Evolutionary conservation across 2,888 invertebrate genomes (phyloP), one percentile per base, ranked within the genome.

Genomic region (Monopis laevigella): DNA sequence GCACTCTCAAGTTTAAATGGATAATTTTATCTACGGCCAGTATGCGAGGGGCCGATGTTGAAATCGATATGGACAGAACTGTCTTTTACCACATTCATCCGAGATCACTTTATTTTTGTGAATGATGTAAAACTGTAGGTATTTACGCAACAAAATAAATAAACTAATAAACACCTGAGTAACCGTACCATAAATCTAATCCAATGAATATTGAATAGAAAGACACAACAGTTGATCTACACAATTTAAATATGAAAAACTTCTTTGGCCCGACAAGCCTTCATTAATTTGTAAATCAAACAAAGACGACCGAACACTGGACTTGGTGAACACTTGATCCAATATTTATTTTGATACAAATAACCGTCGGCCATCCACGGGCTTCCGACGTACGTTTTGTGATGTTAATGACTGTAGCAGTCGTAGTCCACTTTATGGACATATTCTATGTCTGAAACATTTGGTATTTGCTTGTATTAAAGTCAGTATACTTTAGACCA

Each of bases 291-390:
- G 65, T 69, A 67, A 66, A 54, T 51, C 60, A 68, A 74, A 75
- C 61, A 69, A 65, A 57, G 52, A 52, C 58, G 62, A 53, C 59
- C 64, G 65, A 67, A 73, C 51, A 67, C 71, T 72, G 80, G 80
- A 78, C 80, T 50, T 59, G 53, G 53, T 54, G 52, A 55, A 62
- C 80, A 80, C 80, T 77, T 80, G 80, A 54, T 56, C 53, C 62
- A 80, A 80, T 80, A 78, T 80, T 80, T 70, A 66, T 64, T 74
- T 69, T 71, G 63, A 72, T 67, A 71, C 70, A 72, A 68, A 65
- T 65, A 68, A 65, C 54, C 63, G 72, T 66, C 77, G 74, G 59
- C 77, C 77, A 74, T 66, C 59, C 6, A 7, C 34, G 16, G 69
- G 61, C 62, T 65, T 58, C 34, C 36, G 27, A 21, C 38, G 17